phyloP scores from a whole-genome alignment of 2,797 vertebrate genomes.

The Meriones psammophilus region DNA sequence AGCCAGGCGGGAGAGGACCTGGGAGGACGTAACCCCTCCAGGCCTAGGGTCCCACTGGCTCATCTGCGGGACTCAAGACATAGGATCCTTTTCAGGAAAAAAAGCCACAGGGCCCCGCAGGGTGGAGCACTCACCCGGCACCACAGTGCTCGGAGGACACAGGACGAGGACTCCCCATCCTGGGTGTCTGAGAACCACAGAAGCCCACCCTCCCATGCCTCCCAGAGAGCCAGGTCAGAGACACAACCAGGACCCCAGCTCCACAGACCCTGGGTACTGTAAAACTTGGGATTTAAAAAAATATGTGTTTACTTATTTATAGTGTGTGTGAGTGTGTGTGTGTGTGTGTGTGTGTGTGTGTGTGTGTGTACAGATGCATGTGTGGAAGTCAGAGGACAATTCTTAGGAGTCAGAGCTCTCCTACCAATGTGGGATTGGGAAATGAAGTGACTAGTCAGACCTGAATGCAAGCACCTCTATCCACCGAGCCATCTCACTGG shows the following conservation, averaged over 20 bases:
- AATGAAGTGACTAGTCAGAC: too few species aligned
- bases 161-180: not conserved
- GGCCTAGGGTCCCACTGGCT: not conserved
- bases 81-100: not conserved
- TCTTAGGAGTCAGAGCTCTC: too few species aligned
- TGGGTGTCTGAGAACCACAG: fast-evolving
- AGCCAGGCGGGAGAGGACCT: not conserved
- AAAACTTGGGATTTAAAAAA: not conserved
- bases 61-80: not conserved
- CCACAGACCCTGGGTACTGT: not conserved
- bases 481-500: too few species aligned
- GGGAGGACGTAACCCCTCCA: not conserved
- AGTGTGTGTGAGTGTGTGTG: too few species aligned
- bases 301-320: too few species aligned
- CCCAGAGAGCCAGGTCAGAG: not conserved
- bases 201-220: not conserved
- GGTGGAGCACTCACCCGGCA: not conserved
- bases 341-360: too few species aligned
- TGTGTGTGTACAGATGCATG: too few species aligned
- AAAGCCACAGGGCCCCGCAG: not conserved
- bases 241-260: not conserved
- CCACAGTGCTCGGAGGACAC: not conserved
- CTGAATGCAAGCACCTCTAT: too few species aligned
- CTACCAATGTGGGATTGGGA: too few species aligned
- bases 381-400: too few species aligned